Conservation (phyloP, 2,113 vertebrate genomes). For the Stercorarius parasiticus region DNA sequence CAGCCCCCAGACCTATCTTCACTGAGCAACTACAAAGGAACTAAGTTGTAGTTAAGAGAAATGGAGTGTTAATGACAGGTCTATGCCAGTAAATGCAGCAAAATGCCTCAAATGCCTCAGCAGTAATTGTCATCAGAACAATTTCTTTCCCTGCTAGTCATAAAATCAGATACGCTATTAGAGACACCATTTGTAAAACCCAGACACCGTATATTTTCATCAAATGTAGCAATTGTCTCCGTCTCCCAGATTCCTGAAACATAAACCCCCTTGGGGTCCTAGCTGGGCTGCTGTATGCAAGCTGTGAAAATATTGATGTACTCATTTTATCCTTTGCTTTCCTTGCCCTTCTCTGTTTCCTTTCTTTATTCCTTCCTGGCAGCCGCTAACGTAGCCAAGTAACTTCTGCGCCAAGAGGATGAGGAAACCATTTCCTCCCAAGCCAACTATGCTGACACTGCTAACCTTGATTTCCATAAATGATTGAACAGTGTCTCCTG, state of each 20-base stretch:
- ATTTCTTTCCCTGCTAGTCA: slow-evolving; percentile 13
- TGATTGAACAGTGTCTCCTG: slow-evolving; percentile 28
- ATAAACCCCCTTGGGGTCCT: neutral
- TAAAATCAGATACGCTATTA: neutral
- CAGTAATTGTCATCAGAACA: slow-evolving; percentile 27
- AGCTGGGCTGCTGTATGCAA: neutral
- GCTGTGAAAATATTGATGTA: slow-evolving; percentile 2
- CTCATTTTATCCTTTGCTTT: slow-evolving; percentile 10
- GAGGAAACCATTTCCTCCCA: neutral
- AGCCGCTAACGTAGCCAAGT: neutral
- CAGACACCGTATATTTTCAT: neutral
- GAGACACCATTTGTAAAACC: slow-evolving; percentile 14
- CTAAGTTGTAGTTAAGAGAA: slow-evolving; percentile 5
- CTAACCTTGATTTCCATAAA: slow-evolving; percentile 2
- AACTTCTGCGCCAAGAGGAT: neutral
- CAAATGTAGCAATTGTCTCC: neutral
- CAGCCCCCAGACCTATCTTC: slow-evolving; percentile 9
- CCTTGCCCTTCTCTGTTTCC: neutral
- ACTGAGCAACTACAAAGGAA: neutral
- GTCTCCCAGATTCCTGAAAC: neutral
- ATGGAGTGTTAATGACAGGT: slow-evolving; percentile 20
- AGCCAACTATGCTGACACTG: neutral
- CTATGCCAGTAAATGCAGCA: neutral
- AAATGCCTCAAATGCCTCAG: neutral
- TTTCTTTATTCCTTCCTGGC: slow-evolving; percentile 6